Evolutionary conservation across 2,888 invertebrate genomes (phyloP).

Genomic region (Platycheirus albimanus): DNA sequence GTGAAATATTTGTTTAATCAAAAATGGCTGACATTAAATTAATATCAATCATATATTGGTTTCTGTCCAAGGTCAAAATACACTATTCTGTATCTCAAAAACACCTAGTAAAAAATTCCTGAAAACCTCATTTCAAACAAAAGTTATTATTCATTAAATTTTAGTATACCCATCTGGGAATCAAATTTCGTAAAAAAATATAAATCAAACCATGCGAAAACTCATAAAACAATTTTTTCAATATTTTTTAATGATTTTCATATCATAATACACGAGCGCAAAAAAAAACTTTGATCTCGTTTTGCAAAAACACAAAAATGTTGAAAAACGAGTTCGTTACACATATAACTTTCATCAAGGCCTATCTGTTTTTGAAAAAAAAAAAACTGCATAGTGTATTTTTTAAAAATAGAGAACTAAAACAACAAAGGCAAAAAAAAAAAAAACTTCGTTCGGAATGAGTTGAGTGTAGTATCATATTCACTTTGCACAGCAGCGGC

Average conservation of each 20-base stretch:
- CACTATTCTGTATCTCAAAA: too few relatives aligned
- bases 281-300: background rate
- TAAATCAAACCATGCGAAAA: constrained; percentile 2
- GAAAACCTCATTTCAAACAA: background rate
- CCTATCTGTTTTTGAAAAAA: background rate
- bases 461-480: constrained; percentile 3
- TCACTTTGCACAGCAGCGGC: constrained; percentile 35
- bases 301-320: background rate
- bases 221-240: background rate
- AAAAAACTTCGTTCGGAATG: background rate
- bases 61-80: too few relatives aligned
- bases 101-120: too few relatives aligned
- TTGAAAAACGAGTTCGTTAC: background rate
- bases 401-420: background rate
- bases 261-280: background rate
- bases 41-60: too few relatives aligned
- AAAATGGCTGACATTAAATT: too few relatives aligned
- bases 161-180: background rate
- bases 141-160: background rate
- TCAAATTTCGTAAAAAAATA: background rate
- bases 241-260: constrained; percentile 20
- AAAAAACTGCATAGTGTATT: background rate
- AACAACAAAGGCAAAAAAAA: constrained; percentile 14
- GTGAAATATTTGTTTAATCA: too few relatives aligned
- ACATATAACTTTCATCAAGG: constrained; percentile 6